Percentiles rank a stretch among this genome's conserved stretches.
Conservation (phyloP, 2,113 vertebrate species). For the Pomatostomus ruficeps region DNA sequence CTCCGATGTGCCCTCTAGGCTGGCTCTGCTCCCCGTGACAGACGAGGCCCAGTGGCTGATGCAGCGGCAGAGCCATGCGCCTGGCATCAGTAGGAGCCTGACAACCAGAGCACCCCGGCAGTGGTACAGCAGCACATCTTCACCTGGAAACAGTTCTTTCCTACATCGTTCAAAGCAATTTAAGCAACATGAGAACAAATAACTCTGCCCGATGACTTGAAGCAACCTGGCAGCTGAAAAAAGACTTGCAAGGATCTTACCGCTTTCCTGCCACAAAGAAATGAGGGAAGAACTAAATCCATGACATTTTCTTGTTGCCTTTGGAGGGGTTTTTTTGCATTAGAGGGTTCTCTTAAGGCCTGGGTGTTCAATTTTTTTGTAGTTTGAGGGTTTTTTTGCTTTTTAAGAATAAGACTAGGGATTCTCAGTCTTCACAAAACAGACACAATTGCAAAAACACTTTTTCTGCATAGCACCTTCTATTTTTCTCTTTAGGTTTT, state of each 20-base stretch:
- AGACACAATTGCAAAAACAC: not conserved
- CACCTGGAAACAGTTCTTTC: not conserved
- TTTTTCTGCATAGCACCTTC: not conserved
- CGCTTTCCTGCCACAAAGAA: not conserved
- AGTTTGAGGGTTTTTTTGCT: not conserved
- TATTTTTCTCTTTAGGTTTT: not conserved
- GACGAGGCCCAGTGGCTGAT: not conserved
- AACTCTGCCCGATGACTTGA: not conserved
- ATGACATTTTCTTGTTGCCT: not conserved
- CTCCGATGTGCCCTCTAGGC: not conserved
- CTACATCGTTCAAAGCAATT: not conserved
- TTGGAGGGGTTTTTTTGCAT: fast-evolving
- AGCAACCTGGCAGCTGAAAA: not conserved
- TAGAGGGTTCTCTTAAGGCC: not conserved
- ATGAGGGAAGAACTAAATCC: not conserved
- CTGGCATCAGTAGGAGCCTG: not conserved
- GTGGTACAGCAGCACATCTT: not conserved
- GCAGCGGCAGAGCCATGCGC: fast-evolving
- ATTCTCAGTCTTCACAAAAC: not conserved
- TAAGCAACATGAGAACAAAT: not conserved
- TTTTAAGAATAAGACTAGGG: not conserved
- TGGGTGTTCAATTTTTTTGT: not conserved
- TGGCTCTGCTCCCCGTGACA: not conserved
- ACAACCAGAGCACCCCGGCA: not conserved
- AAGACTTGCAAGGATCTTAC: not conserved